Conservation (phyloP, 2,888 invertebrate genomes). For the Diadegma fenestrale region DNA sequence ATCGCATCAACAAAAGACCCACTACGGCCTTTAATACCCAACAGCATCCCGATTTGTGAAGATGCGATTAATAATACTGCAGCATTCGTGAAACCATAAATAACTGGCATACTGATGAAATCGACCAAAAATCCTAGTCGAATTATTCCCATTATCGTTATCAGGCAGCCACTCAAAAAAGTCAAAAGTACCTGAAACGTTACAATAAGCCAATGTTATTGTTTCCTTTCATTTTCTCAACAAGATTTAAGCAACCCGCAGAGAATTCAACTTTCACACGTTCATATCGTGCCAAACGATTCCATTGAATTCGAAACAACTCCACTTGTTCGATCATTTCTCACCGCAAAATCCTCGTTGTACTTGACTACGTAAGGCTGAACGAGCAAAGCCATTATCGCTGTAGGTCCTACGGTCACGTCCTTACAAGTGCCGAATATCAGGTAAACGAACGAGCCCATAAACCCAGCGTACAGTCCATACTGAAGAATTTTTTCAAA, state of each 20-base stretch:
- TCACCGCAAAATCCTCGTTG: slow-evolving; percentile 84
- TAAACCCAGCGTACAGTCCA: slow-evolving; percentile 87
- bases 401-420: slow-evolving; percentile 87
- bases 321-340: slow-evolving; percentile 64
- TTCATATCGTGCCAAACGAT: neutral
- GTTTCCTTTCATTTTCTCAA: slow-evolving; percentile 10
- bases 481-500: slow-evolving; percentile 83
- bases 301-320: neutral
- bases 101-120: slow-evolving; percentile 87
- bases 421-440: slow-evolving; percentile 87
- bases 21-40: slow-evolving; percentile 84
- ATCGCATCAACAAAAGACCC: slow-evolving; percentile 84
- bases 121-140: slow-evolving; percentile 86
- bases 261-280: neutral
- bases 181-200: slow-evolving; percentile 85
- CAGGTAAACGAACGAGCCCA: slow-evolving; percentile 87
- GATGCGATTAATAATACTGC: slow-evolving; percentile 87
- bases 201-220: slow-evolving; percentile 15
- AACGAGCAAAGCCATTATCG: slow-evolving; percentile 88
- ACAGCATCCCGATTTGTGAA: slow-evolving; percentile 85
- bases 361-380: slow-evolving; percentile 82
- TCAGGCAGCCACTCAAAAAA: slow-evolving; percentile 86
- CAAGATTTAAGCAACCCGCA: neutral
- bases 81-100: slow-evolving; percentile 87
- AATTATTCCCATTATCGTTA: slow-evolving; percentile 85